Conservation (phyloP, 2,797 vertebrate genomes). For the Molossus alvarezi region DNA sequence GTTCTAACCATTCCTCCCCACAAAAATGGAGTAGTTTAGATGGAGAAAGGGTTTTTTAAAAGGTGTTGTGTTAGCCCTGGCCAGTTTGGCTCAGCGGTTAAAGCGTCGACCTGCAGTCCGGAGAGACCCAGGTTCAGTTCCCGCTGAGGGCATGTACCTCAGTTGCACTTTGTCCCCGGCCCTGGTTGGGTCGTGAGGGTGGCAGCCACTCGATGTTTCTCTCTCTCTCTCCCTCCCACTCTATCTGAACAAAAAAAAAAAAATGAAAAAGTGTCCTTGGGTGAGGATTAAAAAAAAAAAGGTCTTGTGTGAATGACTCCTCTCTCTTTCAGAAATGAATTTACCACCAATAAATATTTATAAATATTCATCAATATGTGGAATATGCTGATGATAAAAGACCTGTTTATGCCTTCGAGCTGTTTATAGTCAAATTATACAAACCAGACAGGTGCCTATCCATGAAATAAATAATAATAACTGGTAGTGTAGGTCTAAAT, state of each 20-base stretch:
- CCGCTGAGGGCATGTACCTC: too few relatives aligned
- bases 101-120: too few relatives aligned
- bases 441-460: constrained; percentile 28
- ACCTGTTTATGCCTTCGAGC: not conserved
- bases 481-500: constrained; percentile 19
- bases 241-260: too few relatives aligned
- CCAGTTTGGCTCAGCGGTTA: too few relatives aligned
- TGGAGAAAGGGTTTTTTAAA: not conserved
- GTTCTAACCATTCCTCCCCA: not conserved
- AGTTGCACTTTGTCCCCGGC: too few relatives aligned
- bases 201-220: too few relatives aligned
- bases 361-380: constrained; percentile 60
- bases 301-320: not conserved
- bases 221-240: too few relatives aligned
- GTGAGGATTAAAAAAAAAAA: too few relatives aligned
- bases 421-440: constrained; percentile 24
- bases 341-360: constrained; percentile 39
- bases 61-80: not conserved
- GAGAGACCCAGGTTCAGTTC: too few relatives aligned
- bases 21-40: not conserved
- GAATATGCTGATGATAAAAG: constrained; percentile 38
- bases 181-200: too few relatives aligned
- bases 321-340: constrained; percentile 61
- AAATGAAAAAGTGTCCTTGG: too few relatives aligned
- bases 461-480: constrained; percentile 63